phyloP scores from a whole-genome alignment of 2,797 vertebrate species.

The Nothura maculosa region DNA sequence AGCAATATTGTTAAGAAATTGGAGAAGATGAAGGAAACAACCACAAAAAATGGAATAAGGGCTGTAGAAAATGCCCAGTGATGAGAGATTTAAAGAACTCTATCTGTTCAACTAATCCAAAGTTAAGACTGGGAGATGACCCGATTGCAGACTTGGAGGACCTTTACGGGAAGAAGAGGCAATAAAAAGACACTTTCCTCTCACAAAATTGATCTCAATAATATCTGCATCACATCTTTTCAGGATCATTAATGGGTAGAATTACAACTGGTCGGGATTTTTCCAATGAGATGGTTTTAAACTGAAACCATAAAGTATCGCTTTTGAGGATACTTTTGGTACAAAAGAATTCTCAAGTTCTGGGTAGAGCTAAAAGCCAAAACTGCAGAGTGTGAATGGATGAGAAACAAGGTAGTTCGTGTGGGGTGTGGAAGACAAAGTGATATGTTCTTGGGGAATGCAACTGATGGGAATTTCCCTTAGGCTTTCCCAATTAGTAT shows the following conservation, averaged over 20 bases:
- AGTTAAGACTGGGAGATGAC: background rate
- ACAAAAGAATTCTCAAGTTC: background rate
- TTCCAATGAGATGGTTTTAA: background rate
- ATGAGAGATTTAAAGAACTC: background rate
- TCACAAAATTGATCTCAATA: background rate
- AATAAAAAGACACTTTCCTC: background rate
- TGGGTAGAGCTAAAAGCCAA: background rate
- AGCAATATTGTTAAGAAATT: background rate
- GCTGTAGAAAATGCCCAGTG: background rate
- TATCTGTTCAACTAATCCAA: background rate
- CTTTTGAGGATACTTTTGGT: background rate
- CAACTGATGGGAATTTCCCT: background rate
- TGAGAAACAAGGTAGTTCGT: background rate
- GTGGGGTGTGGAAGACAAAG: background rate
- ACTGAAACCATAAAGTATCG: background rate
- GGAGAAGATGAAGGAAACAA: background rate
- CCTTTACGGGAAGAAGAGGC: background rate
- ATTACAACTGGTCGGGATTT: background rate
- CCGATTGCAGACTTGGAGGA: background rate
- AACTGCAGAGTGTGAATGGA: background rate
- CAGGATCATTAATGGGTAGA: background rate
- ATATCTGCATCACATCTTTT: background rate
- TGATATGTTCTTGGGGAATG: background rate
- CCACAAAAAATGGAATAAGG: rapidly evolving
- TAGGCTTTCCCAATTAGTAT: background rate